These are phyloP conservation scores for Geopemphigus sp. DNA, from an alignment of 1,140 invertebrate species.

Conservation along the genomic window DNA sequence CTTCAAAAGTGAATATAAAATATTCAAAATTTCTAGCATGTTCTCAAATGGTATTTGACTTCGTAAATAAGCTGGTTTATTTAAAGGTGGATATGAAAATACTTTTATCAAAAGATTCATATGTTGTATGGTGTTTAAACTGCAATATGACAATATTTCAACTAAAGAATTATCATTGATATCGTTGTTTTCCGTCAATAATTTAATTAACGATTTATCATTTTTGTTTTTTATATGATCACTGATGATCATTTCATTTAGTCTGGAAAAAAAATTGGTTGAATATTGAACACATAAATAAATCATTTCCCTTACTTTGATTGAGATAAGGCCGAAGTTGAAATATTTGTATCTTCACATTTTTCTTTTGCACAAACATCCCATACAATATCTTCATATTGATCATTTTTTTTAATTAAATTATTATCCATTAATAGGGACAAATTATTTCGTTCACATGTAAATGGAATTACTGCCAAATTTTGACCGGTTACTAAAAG, in stretches of 20 bases:
- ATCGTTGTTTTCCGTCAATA: conserved; percentile 18
- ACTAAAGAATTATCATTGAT: conserved; percentile 38
- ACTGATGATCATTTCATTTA: conserved; percentile 37
- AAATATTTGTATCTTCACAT: conserved; percentile 33
- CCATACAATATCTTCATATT: conserved; percentile 36
- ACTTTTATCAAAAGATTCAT: conserved; percentile 23
- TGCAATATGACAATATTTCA: conserved; percentile 42
- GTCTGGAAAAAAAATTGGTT: conserved; percentile 12
- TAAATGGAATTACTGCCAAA: conserved; percentile 41
- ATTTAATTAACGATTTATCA: conserved; percentile 10
- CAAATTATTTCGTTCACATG: conserved; percentile 44
- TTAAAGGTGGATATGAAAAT: conserved; percentile 45
- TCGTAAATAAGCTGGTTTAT: conserved; percentile 31
- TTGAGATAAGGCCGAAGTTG: conserved; percentile 30
- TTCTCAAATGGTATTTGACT: conserved; percentile 18
- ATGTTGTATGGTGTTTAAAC: conserved; percentile 2
- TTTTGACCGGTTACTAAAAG: conserved; percentile 43
- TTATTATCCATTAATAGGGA: conserved; percentile 40
- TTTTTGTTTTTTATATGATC: conserved; percentile 29
- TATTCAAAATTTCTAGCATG: conserved; percentile 25
- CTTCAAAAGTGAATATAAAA: conserved; percentile 29
- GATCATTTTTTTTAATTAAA: conserved; percentile 43
- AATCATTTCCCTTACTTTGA: conserved; percentile 22
- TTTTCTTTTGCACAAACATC: conserved; percentile 38
- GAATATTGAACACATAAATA: not conserved